Conservation (phyloP, 2,797 vertebrate species). For the Nyctalus aviator region DNA sequence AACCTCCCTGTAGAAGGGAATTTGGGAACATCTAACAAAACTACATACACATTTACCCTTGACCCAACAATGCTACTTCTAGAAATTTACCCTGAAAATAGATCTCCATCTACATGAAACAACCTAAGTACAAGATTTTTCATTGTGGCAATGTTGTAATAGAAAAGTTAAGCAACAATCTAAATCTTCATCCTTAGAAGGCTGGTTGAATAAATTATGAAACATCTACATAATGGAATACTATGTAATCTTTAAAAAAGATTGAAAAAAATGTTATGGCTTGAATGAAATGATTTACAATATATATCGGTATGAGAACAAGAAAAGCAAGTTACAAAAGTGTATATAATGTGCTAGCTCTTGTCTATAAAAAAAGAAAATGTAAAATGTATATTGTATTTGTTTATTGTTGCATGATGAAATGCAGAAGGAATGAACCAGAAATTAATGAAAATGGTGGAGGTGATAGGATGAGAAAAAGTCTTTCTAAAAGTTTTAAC, state of each 20-base stretch:
- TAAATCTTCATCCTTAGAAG: background rate
- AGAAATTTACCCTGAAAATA: background rate
- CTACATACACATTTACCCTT: background rate
- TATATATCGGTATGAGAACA: background rate
- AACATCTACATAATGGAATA: background rate
- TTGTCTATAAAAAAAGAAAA: background rate
- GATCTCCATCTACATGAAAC: background rate
- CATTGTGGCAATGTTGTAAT: background rate
- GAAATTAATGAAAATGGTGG: background rate
- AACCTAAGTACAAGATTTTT: background rate
- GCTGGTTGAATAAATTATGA: background rate
- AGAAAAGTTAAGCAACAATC: background rate
- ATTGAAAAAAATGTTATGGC: background rate
- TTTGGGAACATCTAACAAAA: background rate
- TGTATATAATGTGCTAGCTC: background rate
- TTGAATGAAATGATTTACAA: background rate
- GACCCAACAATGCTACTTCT: background rate
- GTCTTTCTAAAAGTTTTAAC: background rate
- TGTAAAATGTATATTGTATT: background rate
- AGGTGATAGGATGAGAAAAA: background rate
- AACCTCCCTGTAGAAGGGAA: background rate
- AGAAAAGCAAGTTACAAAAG: background rate
- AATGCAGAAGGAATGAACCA: background rate
- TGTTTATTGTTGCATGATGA: background rate
- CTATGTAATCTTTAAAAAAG: background rate